Evolutionary conservation across 2,797 vertebrate species (phyloP).

Genomic region (Clarias fuscus): DNA sequence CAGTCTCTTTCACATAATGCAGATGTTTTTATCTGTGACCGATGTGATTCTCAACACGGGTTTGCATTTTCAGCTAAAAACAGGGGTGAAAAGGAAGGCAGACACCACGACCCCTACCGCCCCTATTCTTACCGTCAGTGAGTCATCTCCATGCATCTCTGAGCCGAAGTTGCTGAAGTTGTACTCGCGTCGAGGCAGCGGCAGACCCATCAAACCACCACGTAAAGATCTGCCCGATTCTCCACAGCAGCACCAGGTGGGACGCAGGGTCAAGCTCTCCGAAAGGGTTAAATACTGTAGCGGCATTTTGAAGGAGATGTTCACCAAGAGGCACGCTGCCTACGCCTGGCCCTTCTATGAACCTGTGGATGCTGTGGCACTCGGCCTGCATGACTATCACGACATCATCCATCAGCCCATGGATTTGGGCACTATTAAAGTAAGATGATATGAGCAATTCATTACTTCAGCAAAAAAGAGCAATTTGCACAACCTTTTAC

Average conservation of each 20-base stretch:
- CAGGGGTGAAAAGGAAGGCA: slow-evolving; percentile 84
- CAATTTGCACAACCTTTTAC: background rate
- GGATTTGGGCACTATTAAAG: slow-evolving; percentile 85
- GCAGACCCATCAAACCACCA: slow-evolving; percentile 71
- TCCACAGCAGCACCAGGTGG: slow-evolving; percentile 62
- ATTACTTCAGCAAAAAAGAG: background rate
- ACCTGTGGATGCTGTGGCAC: slow-evolving; percentile 71
- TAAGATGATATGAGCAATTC: slow-evolving; percentile 59
- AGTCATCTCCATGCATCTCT: slow-evolving; percentile 58
- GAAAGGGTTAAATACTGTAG: slow-evolving; percentile 80
- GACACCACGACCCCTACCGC: slow-evolving; percentile 74
- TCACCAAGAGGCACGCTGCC: slow-evolving; percentile 83
- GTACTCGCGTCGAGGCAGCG: slow-evolving; percentile 64
- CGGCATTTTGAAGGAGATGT: slow-evolving; percentile 86
- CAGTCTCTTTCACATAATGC: slow-evolving; percentile 45
- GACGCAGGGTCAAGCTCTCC: slow-evolving; percentile 67
- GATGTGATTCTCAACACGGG: background rate
- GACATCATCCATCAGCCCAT: slow-evolving; percentile 81
- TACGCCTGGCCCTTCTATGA: slow-evolving; percentile 91
- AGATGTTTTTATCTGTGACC: slow-evolving; percentile 1
- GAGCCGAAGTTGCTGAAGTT: slow-evolving; percentile 64
- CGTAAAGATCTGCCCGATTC: slow-evolving; percentile 74
- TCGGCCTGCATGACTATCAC: slow-evolving; percentile 78
- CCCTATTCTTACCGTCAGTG: slow-evolving; percentile 61
- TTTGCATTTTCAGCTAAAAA: slow-evolving; percentile 72